Conservation (phyloP, 2,888 invertebrate species). For the Neoaliturus tenellus region DNA sequence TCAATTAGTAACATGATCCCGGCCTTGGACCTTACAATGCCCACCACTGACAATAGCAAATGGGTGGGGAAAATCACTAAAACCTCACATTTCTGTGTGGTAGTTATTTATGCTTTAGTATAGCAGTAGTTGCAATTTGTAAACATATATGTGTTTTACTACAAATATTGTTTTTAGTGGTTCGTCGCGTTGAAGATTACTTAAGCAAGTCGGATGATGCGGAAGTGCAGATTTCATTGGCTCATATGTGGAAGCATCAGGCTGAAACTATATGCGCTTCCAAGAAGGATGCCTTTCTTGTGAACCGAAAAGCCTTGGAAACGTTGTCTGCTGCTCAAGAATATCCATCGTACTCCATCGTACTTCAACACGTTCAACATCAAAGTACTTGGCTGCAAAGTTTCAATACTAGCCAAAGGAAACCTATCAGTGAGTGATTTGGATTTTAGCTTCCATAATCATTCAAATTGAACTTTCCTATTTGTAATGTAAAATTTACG, state of each 20-base stretch:
- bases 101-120: too few species aligned
- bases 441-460: background rate
- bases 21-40: too few species aligned
- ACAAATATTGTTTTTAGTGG: too few species aligned
- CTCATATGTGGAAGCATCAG: background rate
- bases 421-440: background rate
- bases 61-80: too few species aligned
- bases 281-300: background rate
- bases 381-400: background rate
- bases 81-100: too few species aligned
- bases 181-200: background rate
- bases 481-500: too few species aligned
- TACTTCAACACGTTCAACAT: background rate
- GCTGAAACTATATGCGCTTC: background rate
- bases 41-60: too few species aligned
- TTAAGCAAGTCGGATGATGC: background rate
- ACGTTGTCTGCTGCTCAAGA: background rate
- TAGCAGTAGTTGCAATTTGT: too few species aligned
- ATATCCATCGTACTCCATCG: background rate
- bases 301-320: background rate
- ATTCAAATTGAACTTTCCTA: too few species aligned
- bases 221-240: background rate
- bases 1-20: too few species aligned
- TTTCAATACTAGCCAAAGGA: background rate
- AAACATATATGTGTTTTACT: too few species aligned